A percentile compares a stretch with the other conserved stretches of the same genome.
These are phyloP conservation scores for Silurus aristotelis DNA, from an alignment of 2,797 vertebrate genomes.

Conservation along the genomic window DNA sequence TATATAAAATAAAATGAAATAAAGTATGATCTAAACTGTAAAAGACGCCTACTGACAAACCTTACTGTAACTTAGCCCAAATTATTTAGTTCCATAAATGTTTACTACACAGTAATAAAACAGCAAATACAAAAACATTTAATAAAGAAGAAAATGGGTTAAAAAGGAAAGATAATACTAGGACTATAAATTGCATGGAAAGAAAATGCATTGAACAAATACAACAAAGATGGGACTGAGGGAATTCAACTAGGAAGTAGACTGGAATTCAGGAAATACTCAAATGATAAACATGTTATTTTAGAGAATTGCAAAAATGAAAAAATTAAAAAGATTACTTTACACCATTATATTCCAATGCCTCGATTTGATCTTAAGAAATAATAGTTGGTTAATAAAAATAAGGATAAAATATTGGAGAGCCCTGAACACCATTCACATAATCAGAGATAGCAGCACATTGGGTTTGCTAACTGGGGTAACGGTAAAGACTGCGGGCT, in stretches of 20 bases:
- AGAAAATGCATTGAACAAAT: constrained; percentile 48
- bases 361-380: not conserved
- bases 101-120: not conserved
- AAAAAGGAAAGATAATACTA: constrained; percentile 40
- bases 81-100: not conserved
- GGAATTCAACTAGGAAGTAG: constrained; percentile 22
- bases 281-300: not conserved
- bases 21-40: not conserved
- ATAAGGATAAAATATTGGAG: not conserved
- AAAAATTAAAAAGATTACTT: too few relatives aligned
- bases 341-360: not conserved
- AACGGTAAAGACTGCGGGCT: not conserved
- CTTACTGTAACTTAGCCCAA: not conserved
- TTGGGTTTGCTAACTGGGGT: not conserved
- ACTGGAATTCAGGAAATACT: constrained; percentile 11
- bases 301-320: too few relatives aligned
- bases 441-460: not conserved
- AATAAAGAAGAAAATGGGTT: not conserved
- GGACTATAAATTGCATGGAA: constrained; percentile 58
- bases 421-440: not conserved
- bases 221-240: constrained; percentile 58
- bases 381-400: not conserved
- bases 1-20: not conserved
- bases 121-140: too few relatives aligned
- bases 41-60: not conserved